phyloP scores from a whole-genome alignment of 2,113 vertebrate species.

The Percina caprodes region DNA sequence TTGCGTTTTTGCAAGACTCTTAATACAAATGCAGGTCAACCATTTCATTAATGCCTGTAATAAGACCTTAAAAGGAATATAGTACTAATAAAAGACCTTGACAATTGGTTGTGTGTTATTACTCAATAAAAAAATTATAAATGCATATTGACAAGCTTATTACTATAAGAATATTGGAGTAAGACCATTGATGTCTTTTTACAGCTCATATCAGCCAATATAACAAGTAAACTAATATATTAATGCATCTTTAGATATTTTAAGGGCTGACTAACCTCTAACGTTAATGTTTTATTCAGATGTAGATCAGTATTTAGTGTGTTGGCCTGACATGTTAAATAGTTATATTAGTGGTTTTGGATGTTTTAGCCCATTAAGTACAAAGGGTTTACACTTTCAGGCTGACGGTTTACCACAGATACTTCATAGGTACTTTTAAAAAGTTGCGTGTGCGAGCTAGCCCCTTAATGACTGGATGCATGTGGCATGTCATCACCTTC shows the following conservation, averaged over 20 bases:
- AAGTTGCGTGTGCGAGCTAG: neutral
- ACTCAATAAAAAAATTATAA: neutral
- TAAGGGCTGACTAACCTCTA: neutral
- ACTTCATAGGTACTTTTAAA: too few relatives aligned
- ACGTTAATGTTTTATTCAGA: neutral
- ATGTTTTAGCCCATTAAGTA: neutral
- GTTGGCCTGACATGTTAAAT: too few relatives aligned
- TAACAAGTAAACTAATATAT: neutral
- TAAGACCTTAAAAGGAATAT: neutral
- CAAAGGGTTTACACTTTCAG: neutral
- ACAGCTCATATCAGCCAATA: neutral
- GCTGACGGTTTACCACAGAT: neutral
- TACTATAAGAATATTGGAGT: neutral
- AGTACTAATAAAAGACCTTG: too few relatives aligned
- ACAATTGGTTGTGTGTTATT: neutral
- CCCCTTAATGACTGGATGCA: slow-evolving; percentile 23
- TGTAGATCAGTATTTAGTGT: neutral
- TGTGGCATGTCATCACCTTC: slow-evolving; percentile 28
- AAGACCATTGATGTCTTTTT: neutral
- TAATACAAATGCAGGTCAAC: slow-evolving; percentile 1
- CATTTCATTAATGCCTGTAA: neutral
- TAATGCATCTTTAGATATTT: neutral
- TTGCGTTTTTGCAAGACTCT: neutral
- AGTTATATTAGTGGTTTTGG: neutral
- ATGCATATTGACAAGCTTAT: neutral